Conservation (phyloP, 2,888 invertebrate genomes). For the Phyllotreta cruciferae region DNA sequence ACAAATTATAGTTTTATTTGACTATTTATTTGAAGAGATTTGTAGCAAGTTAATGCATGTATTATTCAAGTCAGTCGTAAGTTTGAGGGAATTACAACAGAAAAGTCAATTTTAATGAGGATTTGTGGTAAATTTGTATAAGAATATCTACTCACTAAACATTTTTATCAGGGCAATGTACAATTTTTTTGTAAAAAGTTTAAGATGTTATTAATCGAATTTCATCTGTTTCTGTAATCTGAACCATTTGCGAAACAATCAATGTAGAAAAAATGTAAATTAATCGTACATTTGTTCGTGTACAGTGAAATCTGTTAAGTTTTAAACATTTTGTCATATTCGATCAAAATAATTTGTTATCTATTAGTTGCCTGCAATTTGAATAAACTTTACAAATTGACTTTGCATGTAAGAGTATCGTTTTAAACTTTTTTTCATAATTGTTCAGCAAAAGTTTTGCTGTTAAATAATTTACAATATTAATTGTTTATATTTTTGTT, state of each 20-base stretch:
- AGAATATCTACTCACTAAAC: neutral
- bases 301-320: slow-evolving; percentile 18
- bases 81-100: too few species aligned
- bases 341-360: neutral
- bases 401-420: too few species aligned
- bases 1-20: too few species aligned
- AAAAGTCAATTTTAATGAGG: neutral
- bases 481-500: too few species aligned
- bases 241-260: slow-evolving; percentile 36
- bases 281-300: slow-evolving; percentile 15
- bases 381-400: too few species aligned
- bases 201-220: slow-evolving; percentile 2
- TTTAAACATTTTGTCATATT: slow-evolving; percentile 9
- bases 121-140: neutral
- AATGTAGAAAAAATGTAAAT: slow-evolving; percentile 30
- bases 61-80: too few species aligned
- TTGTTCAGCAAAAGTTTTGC: too few species aligned
- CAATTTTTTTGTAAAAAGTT: slow-evolving; percentile 16
- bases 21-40: too few species aligned
- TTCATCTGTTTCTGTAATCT: slow-evolving; percentile 22
- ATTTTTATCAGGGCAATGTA: slow-evolving; percentile 13
- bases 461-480: too few species aligned
- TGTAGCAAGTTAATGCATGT: too few species aligned
- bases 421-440: too few species aligned
- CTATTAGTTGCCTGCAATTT: too few species aligned